Percentiles rank a stretch among this genome's conserved stretches.
phyloP scores from a whole-genome alignment of 2,797 vertebrate genomes.

The Lagodon rhomboides region DNA sequence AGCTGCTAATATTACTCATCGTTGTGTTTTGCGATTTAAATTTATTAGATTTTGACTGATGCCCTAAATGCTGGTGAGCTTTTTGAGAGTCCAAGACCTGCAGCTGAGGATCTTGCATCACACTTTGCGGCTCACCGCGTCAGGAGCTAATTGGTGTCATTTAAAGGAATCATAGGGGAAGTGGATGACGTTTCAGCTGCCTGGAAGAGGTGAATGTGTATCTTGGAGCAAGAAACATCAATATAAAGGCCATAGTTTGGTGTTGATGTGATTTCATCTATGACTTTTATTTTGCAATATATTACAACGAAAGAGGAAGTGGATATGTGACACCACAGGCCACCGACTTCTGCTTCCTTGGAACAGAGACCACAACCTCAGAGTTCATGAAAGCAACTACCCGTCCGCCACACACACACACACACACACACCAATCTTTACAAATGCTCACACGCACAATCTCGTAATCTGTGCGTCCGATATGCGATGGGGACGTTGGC shows the following conservation, averaged over 20 bases:
- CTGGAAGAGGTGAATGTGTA: too few relatives aligned
- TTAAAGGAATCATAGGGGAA: too few relatives aligned
- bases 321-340: neutral
- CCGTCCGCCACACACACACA: neutral
- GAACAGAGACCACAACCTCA: neutral
- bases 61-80: too few relatives aligned
- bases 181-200: neutral
- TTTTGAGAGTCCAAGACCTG: too few relatives aligned
- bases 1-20: too few relatives aligned
- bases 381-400: neutral
- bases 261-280: neutral
- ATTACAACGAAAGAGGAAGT: constrained; percentile 15
- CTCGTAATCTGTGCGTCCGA: neutral
- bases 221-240: neutral
- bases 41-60: too few relatives aligned
- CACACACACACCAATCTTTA: too few relatives aligned
- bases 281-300: neutral
- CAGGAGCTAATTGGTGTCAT: too few relatives aligned
- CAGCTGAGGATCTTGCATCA: too few relatives aligned
- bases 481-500: neutral
- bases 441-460: neutral
- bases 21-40: too few relatives aligned
- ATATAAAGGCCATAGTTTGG: neutral
- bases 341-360: neutral
- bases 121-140: too few relatives aligned